These are phyloP conservation scores for Elanoides forficatus DNA, from an alignment of 2,113 vertebrate species.

Conservation along the genomic window DNA sequence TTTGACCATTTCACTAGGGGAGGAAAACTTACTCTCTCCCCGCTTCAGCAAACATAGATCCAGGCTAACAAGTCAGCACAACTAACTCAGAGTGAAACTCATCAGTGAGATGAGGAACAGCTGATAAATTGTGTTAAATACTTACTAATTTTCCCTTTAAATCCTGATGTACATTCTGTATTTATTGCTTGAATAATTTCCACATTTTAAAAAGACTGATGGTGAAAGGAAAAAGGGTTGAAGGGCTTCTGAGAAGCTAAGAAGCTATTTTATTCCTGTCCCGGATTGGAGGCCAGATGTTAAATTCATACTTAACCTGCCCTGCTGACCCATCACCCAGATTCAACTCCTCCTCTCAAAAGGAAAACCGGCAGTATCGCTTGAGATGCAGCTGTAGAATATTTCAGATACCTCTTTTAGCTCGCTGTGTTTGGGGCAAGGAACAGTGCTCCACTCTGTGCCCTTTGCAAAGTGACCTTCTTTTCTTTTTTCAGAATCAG, in stretches of 20 bases:
- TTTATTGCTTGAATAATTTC: not conserved
- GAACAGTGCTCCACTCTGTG: conserved; percentile 59
- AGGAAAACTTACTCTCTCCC: not conserved
- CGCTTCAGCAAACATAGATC: not conserved
- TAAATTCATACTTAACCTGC: conserved; percentile 15
- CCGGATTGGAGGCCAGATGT: not conserved
- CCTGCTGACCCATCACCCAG: not conserved
- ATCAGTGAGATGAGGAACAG: not conserved
- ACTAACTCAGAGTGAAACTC: not conserved
- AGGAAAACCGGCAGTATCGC: not conserved
- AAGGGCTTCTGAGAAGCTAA: not conserved
- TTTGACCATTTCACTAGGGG: not conserved
- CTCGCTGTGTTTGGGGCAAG: conserved; percentile 66
- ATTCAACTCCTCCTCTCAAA: not conserved
- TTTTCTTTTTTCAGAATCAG: conserved; percentile 48
- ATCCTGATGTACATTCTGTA: not conserved
- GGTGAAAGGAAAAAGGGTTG: not conserved
- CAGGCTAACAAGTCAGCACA: not conserved
- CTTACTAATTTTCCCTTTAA: not conserved
- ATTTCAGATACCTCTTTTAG: conserved; percentile 80
- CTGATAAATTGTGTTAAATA: not conserved
- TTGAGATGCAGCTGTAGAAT: not conserved
- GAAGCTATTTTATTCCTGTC: conserved; percentile 4
- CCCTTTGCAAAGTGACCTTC: conserved; percentile 69
- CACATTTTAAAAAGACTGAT: not conserved